These are phyloP conservation scores for Bombus huntii DNA, from an alignment of 1,140 invertebrate genomes.

Conservation along the genomic window DNA sequence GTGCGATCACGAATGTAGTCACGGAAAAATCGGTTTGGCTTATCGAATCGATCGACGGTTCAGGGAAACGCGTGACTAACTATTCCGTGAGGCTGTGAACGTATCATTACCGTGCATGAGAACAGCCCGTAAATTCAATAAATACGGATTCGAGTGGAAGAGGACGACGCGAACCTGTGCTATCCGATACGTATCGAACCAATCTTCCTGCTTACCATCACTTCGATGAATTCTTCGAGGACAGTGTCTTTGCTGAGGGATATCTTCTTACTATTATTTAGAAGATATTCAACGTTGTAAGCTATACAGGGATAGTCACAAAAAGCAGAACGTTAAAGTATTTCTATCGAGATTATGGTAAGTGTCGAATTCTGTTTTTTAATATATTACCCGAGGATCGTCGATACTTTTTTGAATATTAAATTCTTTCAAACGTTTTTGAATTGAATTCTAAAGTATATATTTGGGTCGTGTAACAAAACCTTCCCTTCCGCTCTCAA, in stretches of 20 bases:
- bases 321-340: not conserved
- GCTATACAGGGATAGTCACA: not conserved
- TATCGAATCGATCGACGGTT: conserved; percentile 5
- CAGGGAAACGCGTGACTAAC: conserved; percentile 10
- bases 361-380: not conserved
- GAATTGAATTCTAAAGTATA: not conserved
- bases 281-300: not conserved
- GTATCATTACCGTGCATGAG: conserved; percentile 13
- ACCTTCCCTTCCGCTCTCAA: too few species aligned
- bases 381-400: not conserved
- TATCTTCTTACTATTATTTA: not conserved
- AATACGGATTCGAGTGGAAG: conserved; percentile 1
- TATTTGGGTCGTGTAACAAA: too few species aligned
- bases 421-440: not conserved
- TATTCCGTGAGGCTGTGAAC: not conserved
- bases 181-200: not conserved
- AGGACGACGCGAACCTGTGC: not conserved
- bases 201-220: not conserved
- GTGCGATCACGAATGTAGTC: not conserved
- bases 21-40: not conserved
- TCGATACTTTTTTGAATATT: not conserved
- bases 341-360: not conserved
- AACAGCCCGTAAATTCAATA: conserved; percentile 12
- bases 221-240: not conserved
- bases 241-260: not conserved